Conservation (phyloP, 1,140 invertebrate species). For the Zophobas morio region DNA sequence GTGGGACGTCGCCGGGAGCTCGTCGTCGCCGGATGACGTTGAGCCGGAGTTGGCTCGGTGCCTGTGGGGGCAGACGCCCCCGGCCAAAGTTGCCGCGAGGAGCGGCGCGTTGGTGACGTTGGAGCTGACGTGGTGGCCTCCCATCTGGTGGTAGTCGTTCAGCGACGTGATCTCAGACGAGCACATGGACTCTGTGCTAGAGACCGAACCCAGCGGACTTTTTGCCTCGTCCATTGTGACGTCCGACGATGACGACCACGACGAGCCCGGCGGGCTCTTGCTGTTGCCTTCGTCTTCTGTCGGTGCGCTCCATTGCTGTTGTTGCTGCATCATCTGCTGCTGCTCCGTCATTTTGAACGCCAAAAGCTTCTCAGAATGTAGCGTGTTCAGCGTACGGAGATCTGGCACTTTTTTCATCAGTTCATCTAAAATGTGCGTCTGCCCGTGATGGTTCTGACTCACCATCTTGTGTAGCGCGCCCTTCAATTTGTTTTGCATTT, state of each 20-base stretch:
- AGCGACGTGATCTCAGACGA: conserved; percentile 76
- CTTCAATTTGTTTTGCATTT: conserved; percentile 92
- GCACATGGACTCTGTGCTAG: conserved; percentile 85
- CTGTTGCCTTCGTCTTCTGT: conserved; percentile 75
- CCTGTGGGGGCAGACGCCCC: conserved; percentile 76
- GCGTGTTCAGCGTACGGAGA: conserved; percentile 93
- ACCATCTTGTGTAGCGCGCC: conserved; percentile 89
- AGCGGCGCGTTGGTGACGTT: conserved; percentile 78
- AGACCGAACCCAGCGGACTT: conserved; percentile 87
- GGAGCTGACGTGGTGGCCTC: conserved; percentile 65
- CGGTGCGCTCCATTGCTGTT: conserved; percentile 69
- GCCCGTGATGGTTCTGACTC: conserved; percentile 86
- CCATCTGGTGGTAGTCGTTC: conserved; percentile 73
- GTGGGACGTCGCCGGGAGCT: conserved; percentile 77
- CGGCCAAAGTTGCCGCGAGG: conserved; percentile 83
- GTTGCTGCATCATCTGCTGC: conserved; percentile 82
- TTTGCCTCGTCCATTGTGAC: conserved; percentile 84
- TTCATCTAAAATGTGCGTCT: conserved; percentile 86
- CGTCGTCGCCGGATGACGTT: conserved; percentile 83
- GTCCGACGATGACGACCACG: conserved; percentile 80
- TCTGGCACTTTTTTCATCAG: conserved; percentile 96
- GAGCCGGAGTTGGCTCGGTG: conserved; percentile 83
- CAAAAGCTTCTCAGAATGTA: conserved; percentile 96
- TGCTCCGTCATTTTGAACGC: conserved; percentile 94
- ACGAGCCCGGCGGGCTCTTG: conserved; percentile 73